Evolutionary conservation across 1,140 invertebrate genomes (phyloP), one percentile per base, ranked within the genome.

Genomic region (Rhyzopertha dominica): DNA sequence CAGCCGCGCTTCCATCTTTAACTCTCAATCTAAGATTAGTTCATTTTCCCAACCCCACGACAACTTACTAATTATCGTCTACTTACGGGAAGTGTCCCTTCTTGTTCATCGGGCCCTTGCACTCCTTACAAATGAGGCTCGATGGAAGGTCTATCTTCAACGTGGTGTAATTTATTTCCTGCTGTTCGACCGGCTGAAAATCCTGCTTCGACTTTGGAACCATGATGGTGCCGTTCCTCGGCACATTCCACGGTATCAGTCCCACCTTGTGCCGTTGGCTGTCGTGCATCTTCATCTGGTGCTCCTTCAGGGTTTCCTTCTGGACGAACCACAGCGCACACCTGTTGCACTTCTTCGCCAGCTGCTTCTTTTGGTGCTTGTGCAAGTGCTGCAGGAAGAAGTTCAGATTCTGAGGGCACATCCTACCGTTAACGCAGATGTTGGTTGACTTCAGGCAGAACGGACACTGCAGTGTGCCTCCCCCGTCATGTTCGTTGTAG

Each of bases 241-340:
- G 56, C n/a, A 54, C 52, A 2, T 53, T 43, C 28, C 67, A 71
- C 1, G 72, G 69, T 22, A 70, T 42, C 2, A 74, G 64, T 37
- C 68, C 71, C 57, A 35, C 18, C 41, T 63, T 63, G 5, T 61
- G 51, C 14, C 61, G 41, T 30, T 59, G 53, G 2, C 61, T 56
- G 12, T 39, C 40, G 34, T 65, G 63, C 59, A 62, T 62, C 37
- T 57, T 59, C 8, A 32, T 43, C 39, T 58, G 51, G 38, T 67
- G 65, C 3, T 63, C 62, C 38, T 64, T 63, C 9, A 65, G 40
- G 5, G 49, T 51, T 22, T 66, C 62, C 46, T 79, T 80, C 56
- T 83, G 79, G 12, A 84, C 75, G 58, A 85, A 85, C 70, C 76
- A 80, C n/a, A 84, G 71, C 44, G 77, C 76, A 59, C 82, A 85